Evolutionary conservation across 2,797 vertebrate species (phyloP).

Genomic region (Eulemur coronatus): DNA sequence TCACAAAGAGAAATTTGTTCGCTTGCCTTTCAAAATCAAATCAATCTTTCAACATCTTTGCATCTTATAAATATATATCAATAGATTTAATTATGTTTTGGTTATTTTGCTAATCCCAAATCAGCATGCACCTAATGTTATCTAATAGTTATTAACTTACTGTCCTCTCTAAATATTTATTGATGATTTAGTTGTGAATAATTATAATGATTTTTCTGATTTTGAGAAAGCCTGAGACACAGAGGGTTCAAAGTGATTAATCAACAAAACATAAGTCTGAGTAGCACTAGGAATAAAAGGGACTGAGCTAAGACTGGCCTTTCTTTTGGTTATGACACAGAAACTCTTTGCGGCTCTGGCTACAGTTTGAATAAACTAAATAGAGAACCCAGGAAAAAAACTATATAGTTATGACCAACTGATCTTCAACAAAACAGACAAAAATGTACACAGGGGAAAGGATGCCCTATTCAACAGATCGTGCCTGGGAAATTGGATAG

Average conservation of each 20-base stretch:
- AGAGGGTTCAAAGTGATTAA: background rate
- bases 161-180: background rate
- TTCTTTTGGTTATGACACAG: background rate
- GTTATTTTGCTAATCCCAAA: background rate
- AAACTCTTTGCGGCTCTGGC: background rate
- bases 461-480: no score
- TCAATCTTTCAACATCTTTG: background rate
- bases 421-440: no score
- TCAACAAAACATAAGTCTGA: background rate
- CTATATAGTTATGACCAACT: no score
- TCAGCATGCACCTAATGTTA: background rate
- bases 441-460: no score
- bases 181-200: background rate
- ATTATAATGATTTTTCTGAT: slow-evolving; percentile 20
- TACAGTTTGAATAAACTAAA: no score
- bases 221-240: background rate
- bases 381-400: no score
- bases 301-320: background rate
- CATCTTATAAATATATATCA: background rate
- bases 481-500: no score
- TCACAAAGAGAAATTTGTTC: background rate
- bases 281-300: background rate
- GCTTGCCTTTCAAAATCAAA: background rate
- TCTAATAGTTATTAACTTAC: background rate
- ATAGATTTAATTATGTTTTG: background rate